Percentiles rank a stretch among this genome's conserved stretches.
These are phyloP conservation scores for Junonia oenone DNA, from an alignment of 2,888 invertebrate species.

Conservation along the genomic window DNA sequence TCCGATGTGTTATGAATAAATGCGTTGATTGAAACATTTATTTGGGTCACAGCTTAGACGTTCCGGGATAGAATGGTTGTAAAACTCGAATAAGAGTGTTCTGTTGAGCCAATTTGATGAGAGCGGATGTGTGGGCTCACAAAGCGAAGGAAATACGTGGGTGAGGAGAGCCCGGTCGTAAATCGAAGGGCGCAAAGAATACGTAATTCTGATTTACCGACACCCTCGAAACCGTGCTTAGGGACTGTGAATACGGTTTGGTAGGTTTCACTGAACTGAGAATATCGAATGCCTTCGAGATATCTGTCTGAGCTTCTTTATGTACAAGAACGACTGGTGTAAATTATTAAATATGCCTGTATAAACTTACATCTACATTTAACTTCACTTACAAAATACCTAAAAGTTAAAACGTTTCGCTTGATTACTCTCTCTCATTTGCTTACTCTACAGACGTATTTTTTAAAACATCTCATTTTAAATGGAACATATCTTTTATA, in stretches of 20 bases:
- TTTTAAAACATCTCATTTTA: too few relatives aligned
- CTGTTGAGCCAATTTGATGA: constrained; percentile 32
- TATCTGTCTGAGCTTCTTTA: not conserved
- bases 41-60: constrained; percentile 17
- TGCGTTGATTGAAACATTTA: constrained; percentile 35
- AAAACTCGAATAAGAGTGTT: constrained; percentile 24
- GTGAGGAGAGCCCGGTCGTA: constrained; percentile 49
- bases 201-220: constrained; percentile 69
- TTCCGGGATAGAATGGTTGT: constrained; percentile 32
- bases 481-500: constrained; percentile 1
- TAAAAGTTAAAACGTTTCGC: too few relatives aligned
- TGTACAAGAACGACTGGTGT: not conserved
- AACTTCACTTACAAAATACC: too few relatives aligned
- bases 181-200: constrained; percentile 60
- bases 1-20: not conserved
- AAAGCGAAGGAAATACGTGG: constrained; percentile 39
- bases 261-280: not conserved
- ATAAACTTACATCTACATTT: not conserved
- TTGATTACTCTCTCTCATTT: too few relatives aligned
- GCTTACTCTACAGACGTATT: too few relatives aligned
- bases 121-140: constrained; percentile 37
- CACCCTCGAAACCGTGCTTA: constrained; percentile 33
- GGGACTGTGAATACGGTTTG: constrained; percentile 15
- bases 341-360: not conserved
- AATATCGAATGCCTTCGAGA: not conserved